Percentiles rank a stretch among this genome's conserved stretches.
These are phyloP conservation scores for Channallabes apus DNA, from an alignment of 2,797 vertebrate genomes.

Conservation along the genomic window DNA sequence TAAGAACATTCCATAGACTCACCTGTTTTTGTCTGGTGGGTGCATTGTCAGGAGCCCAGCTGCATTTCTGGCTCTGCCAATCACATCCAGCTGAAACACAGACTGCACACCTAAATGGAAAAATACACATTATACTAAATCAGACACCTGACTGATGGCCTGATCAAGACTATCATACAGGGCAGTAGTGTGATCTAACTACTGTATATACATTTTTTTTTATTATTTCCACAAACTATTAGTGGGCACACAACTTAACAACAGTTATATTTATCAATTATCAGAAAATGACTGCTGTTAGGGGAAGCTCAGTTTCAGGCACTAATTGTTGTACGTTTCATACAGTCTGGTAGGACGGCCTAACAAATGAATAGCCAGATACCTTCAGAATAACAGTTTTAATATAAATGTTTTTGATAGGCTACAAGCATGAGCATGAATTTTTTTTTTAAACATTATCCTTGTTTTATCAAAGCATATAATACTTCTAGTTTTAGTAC, in stretches of 20 bases:
- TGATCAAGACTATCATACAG: background rate
- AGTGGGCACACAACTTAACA: background rate
- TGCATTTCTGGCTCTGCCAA: slow-evolving; percentile 62
- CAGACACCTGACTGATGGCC: background rate
- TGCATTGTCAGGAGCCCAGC: slow-evolving; percentile 52
- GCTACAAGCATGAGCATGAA: background rate
- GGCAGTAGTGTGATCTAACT: background rate
- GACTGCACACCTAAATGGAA: slow-evolving; percentile 60
- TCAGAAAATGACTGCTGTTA: background rate
- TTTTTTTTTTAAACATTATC: background rate
- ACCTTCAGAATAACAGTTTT: background rate
- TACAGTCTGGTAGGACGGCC: background rate
- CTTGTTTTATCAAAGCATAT: background rate
- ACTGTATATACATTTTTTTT: background rate
- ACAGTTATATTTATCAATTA: background rate
- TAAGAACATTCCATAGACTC: background rate
- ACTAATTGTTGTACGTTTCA: background rate
- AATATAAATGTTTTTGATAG: background rate
- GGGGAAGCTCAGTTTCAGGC: background rate
- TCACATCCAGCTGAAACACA: slow-evolving; percentile 67
- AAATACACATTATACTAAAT: slow-evolving; percentile 34
- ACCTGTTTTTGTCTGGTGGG: slow-evolving; percentile 28
- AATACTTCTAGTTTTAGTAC: background rate
- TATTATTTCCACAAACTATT: background rate
- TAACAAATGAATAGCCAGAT: background rate